A percentile compares a stretch with the other conserved stretches of the same genome.
These are phyloP conservation scores for Suncus etruscus DNA, from an alignment of 2,113 vertebrate genomes.

Conservation along the genomic window DNA sequence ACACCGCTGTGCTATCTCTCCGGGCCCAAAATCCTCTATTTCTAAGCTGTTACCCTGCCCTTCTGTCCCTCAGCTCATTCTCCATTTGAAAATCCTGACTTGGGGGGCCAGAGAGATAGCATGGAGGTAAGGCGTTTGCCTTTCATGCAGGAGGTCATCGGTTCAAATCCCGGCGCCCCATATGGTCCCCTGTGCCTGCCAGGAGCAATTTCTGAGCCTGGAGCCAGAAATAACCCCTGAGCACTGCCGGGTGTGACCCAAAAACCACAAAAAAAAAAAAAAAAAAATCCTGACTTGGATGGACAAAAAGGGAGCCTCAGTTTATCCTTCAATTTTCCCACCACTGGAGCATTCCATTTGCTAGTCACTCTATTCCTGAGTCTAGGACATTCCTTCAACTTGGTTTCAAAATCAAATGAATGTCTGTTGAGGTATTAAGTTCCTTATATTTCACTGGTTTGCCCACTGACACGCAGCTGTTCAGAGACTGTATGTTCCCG, in stretches of 20 bases:
- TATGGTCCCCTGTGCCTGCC: too few relatives aligned
- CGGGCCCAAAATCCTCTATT: background rate
- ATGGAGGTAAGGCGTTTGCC: too few relatives aligned
- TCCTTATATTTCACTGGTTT: background rate
- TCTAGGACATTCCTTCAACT: conserved; percentile 22
- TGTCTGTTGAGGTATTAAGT: conserved; percentile 5
- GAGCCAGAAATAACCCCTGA: too few relatives aligned
- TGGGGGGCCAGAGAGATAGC: too few relatives aligned
- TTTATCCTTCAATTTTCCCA: background rate
- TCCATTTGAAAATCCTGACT: conserved; percentile 39
- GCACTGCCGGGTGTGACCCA: too few relatives aligned
- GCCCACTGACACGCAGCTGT: background rate
- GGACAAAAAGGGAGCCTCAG: background rate
- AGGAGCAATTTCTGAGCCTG: too few relatives aligned
- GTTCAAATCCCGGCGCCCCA: too few relatives aligned
- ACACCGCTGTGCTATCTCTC: too few relatives aligned
- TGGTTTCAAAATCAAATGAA: background rate
- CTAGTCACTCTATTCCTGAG: background rate
- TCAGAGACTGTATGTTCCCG: background rate
- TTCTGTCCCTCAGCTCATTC: background rate
- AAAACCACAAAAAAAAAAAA: too few relatives aligned
- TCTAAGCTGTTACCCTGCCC: background rate
- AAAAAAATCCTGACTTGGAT: conserved; percentile 16
- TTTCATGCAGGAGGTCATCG: too few relatives aligned
- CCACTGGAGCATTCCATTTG: background rate